phyloP scores from a whole-genome alignment of 2,113 vertebrate species.

The Eubucco bourcierii region DNA sequence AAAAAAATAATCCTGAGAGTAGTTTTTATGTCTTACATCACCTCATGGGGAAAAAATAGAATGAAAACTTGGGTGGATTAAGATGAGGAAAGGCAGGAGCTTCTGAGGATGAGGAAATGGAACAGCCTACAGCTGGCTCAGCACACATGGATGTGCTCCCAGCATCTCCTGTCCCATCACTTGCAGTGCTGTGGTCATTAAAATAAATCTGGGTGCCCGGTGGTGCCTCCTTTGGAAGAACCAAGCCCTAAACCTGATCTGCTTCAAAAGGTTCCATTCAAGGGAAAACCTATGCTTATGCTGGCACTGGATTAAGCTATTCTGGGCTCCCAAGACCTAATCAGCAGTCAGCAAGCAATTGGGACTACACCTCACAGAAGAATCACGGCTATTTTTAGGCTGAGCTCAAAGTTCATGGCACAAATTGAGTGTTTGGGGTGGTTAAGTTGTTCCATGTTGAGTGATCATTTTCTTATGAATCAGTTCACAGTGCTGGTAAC shows the following conservation, averaged over 20 bases:
- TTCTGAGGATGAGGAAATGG: neutral
- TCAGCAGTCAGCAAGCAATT: neutral
- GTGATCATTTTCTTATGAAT: neutral
- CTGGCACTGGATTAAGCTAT: neutral
- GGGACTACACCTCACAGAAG: neutral
- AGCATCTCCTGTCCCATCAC: neutral
- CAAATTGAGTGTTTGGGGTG: neutral
- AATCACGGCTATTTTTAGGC: neutral
- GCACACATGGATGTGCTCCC: fast-evolving
- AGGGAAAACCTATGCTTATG: neutral
- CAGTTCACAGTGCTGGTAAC: neutral
- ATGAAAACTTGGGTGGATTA: neutral
- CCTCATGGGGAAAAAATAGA: fast-evolving
- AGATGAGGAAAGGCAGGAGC: neutral
- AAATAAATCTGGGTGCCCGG: neutral
- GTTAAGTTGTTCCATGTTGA: neutral
- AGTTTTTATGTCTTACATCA: neutral
- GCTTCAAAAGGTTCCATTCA: neutral
- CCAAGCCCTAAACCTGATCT: neutral
- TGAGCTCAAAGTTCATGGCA: neutral
- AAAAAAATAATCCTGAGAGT: neutral
- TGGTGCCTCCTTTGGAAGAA: fast-evolving
- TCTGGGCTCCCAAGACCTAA: neutral
- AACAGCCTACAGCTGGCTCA: neutral
- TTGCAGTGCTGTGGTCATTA: fast-evolving